A percentile compares a stretch with the other conserved stretches of the same genome.
phyloP scores from a whole-genome alignment of 2,113 vertebrate species.

The Meleagris gallopavo region DNA sequence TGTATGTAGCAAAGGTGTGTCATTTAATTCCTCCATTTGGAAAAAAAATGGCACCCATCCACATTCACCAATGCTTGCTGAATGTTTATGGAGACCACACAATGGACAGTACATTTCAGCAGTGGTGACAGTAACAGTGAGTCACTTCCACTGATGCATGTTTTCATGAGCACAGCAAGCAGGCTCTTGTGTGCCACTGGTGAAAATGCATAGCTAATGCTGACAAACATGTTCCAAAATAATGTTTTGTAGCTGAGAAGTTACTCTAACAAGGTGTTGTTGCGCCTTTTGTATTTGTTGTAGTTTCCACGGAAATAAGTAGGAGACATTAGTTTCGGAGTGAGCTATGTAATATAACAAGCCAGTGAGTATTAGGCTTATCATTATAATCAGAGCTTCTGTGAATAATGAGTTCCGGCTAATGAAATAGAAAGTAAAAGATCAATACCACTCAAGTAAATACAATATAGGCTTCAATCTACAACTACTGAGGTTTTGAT shows the following conservation, averaged over 20 bases:
- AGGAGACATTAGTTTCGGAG: background rate
- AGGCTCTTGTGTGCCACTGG: background rate
- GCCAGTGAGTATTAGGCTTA: constrained; percentile 37
- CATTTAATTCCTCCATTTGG: background rate
- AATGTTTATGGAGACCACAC: background rate
- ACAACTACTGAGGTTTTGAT: background rate
- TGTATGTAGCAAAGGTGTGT: background rate
- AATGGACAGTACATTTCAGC: background rate
- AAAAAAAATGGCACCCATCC: background rate
- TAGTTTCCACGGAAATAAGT: background rate
- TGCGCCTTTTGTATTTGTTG: background rate
- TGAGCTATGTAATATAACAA: background rate
- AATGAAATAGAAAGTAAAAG: constrained; percentile 61
- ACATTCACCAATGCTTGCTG: background rate
- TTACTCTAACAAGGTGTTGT: background rate
- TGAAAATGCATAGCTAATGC: background rate
- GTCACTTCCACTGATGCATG: background rate
- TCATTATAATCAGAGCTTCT: constrained; percentile 23
- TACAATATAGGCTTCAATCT: constrained; percentile 10
- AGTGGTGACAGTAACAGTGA: background rate
- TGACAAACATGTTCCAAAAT: background rate
- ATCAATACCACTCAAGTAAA: constrained; percentile 63
- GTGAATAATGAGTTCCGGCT: constrained; percentile 43
- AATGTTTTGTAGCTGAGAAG: too few relatives aligned
- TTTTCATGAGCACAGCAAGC: background rate